Evolutionary conservation across 1,140 invertebrate species (phyloP), one percentile per base, ranked within the genome.

Genomic region (Leptonema lineaticorne): DNA sequence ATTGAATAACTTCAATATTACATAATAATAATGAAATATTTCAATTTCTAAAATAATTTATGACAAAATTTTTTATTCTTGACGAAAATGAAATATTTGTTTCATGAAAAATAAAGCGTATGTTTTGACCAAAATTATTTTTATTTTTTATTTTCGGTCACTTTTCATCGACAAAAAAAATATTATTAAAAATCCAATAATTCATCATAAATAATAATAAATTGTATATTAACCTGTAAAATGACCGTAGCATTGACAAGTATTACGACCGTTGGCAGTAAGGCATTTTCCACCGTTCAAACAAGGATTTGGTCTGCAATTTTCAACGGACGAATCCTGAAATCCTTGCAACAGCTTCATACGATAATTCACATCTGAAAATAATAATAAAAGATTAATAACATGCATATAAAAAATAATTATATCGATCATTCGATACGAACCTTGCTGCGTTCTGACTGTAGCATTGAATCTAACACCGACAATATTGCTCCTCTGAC

Each of bases 251-350:
- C 90, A 92, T 60, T 88, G 85, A 74, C 90, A 92, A 29, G 78
- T 79, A 20, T 77, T 79, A 46, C 78, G 83, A 1, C 81, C 78
- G 14, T 80, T 81, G 16, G 82, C 78, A 0, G 76, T 77, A 0
- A 85, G 76, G 73, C 90, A 92, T 65, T 82, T 83, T 0, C 89
- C 89, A 1, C 82, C 85, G 74, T 89, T 84, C 30, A 85, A 76
- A 74, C 90, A 92, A 1, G 89, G 88, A 76, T 90, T 89, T 0
- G 89, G 89, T 3, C 81, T 78, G 73, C 90, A 92, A 0, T 84
- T 85, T 67, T 88, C 87, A 28, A 89, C 79, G 29, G 75, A 77
- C 0, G 79, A 79, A 7, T 85, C 83, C 8, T 84, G 81, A 1
- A 82, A 78, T 8, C 83, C 78, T 33, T 83, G 78, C 9, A 87